Base-by-base conservation (phyloP, 30 jellyfish, hydroid and myxozoan species). In the Pseudorhiza aurosa region DNA sequence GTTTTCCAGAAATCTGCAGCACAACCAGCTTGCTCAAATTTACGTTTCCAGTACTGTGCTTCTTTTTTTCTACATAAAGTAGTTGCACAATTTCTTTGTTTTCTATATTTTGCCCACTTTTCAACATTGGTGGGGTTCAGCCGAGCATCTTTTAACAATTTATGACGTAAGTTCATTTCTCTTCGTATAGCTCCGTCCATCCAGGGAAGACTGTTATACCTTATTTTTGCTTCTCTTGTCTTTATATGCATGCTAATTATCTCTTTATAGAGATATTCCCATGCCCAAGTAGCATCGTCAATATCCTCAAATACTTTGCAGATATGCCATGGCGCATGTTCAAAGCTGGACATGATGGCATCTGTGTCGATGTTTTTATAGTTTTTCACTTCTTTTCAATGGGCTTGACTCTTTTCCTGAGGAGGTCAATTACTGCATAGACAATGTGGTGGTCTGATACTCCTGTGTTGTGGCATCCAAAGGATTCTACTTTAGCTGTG, bases 131-230 rank as follows among this genome's bases (percentile, higher is more conserved):
- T 56, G 32, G 91, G 76, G 28, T 37, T 65, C 31, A 11, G 39
- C 35, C 64, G 91, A 21, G 87, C 91, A 27, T 42, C 56, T 76
- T 24, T 63, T 39, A 76, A 58, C 30, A 60, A 62, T 40, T 58
- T 76, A 18, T 56, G 58, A 9, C 83, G 25, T 22, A 19, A n/a
- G 49, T 76, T 76, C 69, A 60, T 57, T 39, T 71, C 29, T 43
- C 40, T 76, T 37, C 83, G 56, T 19, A 56, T 56, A 1, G 69
- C 10, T 29, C 30, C 27, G 70, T 76, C 40, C 31, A 76, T 58
- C 89, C 89, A 76, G 25, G 87, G 89, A 35, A 18, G 85, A 21
- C 70, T 44, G 8, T 76, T 59, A 4, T 10, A 32, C 49, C 89
- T 76, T 15, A 76, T 43, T 58, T 76, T 60, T 44, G 89, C 89